Evolutionary conservation across 2,888 invertebrate species (phyloP).

Genomic region (Heterodera filipjevi): DNA sequence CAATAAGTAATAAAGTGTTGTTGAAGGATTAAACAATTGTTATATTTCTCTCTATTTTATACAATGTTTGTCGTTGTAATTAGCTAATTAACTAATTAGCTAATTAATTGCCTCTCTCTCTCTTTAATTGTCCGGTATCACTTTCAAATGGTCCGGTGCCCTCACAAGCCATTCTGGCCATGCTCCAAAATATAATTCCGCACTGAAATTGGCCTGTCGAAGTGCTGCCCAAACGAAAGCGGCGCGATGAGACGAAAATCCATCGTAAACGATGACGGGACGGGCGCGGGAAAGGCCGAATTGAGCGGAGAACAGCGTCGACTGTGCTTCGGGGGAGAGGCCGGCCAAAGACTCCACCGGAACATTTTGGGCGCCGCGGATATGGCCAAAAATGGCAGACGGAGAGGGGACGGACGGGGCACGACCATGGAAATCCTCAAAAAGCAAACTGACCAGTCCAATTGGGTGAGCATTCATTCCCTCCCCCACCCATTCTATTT

Average conservation of each 20-base stretch:
- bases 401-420: background rate
- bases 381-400: slow-evolving; percentile 59
- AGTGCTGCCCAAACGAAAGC: slow-evolving; percentile 61
- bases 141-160: slow-evolving; percentile 61
- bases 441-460: background rate
- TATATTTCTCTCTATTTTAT: too few relatives aligned
- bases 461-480: background rate
- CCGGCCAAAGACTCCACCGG: slow-evolving; percentile 55
- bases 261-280: slow-evolving; percentile 43
- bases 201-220: slow-evolving; percentile 47
- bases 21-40: background rate
- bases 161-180: slow-evolving; percentile 64
- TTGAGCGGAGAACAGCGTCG: slow-evolving; percentile 43
- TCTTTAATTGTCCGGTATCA: slow-evolving; percentile 46
- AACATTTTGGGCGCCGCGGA: slow-evolving; percentile 55
- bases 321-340: slow-evolving; percentile 23
- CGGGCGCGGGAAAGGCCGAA: slow-evolving; percentile 26
- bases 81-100: background rate
- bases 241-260: slow-evolving; percentile 49
- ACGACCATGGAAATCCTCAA: slow-evolving; percentile 35
- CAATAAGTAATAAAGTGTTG: slow-evolving; percentile 5
- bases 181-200: slow-evolving; percentile 60
- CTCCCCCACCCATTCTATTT: too few relatives aligned
- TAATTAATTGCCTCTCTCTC: background rate
- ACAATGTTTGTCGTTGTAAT: too few relatives aligned